Conservation (phyloP, 2,888 invertebrate genomes). For the Macrophya annulata region DNA sequence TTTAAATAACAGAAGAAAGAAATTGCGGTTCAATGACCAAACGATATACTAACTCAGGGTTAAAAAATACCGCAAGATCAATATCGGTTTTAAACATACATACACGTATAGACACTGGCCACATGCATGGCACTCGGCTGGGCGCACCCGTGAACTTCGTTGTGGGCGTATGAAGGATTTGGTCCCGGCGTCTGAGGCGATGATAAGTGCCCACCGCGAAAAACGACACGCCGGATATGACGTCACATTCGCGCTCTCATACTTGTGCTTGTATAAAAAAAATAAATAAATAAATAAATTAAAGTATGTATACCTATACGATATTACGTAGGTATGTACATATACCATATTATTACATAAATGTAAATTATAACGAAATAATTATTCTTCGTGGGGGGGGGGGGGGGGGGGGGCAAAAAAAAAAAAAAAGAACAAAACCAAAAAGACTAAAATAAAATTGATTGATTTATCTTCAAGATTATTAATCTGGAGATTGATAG, state of each 20-base stretch:
- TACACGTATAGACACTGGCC: not conserved
- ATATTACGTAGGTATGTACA: not conserved
- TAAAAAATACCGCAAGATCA: not conserved
- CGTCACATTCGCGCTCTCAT: conserved; percentile 64
- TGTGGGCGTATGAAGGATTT: conserved; percentile 53
- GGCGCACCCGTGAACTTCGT: conserved; percentile 16
- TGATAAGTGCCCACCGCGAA: conserved; percentile 70
- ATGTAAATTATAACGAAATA: not conserved
- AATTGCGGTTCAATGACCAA: not conserved
- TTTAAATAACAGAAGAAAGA: not conserved
- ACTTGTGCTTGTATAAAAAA: not conserved
- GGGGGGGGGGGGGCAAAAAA: not conserved
- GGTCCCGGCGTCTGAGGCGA: conserved; percentile 49
- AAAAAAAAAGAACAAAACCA: not conserved
- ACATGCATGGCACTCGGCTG: not conserved
- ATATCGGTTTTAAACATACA: not conserved
- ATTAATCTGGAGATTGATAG: no score
- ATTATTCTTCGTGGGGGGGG: not conserved
- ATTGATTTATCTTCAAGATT: no score
- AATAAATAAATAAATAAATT: no score
- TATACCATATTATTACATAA: not conserved
- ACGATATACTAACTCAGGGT: not conserved
- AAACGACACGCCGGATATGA: conserved; percentile 76
- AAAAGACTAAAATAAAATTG: no score
- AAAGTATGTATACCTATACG: not conserved